A percentile compares a stretch with the other conserved stretches of the same genome.
Conservation (phyloP, 2,113 vertebrate genomes). For the Mormyrus lacerda region DNA sequence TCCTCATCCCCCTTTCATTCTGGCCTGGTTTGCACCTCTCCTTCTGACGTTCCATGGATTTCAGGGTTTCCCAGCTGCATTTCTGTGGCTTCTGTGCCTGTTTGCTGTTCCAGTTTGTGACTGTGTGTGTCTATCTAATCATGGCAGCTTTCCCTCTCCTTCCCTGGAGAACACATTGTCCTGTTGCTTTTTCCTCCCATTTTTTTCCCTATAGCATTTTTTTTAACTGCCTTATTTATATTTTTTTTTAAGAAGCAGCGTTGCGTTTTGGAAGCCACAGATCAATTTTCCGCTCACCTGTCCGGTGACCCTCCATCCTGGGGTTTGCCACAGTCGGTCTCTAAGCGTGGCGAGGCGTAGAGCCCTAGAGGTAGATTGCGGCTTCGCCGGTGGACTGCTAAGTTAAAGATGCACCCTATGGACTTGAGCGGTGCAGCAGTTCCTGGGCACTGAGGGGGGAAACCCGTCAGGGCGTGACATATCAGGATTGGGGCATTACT, state of each 20-base stretch:
- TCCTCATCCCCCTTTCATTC: neutral
- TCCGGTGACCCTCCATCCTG: constrained; percentile 4
- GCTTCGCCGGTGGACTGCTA: neutral
- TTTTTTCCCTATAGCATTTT: neutral
- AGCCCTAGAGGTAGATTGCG: neutral
- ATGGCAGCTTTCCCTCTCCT: neutral
- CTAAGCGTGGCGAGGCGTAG: neutral
- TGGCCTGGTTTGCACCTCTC: neutral
- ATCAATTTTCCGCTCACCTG: constrained; percentile 8
- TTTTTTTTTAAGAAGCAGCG: neutral
- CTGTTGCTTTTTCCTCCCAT: neutral
- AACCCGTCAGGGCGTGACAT: neutral
- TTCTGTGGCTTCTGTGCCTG: neutral
- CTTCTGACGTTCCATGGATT: neutral
- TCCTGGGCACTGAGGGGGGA: neutral
- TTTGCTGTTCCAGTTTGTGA: neutral
- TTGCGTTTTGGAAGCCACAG: neutral
- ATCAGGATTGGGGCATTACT: neutral
- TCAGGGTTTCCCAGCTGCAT: neutral
- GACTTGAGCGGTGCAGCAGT: neutral
- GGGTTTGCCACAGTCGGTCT: neutral
- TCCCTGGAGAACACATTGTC: neutral
- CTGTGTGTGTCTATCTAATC: neutral
- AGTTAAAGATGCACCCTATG: neutral
- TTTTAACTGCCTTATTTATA: neutral